These are phyloP conservation scores for Bursaphelenchus okinawaensis DNA, from an alignment of 2,888 invertebrate genomes.

Conservation along the genomic window DNA sequence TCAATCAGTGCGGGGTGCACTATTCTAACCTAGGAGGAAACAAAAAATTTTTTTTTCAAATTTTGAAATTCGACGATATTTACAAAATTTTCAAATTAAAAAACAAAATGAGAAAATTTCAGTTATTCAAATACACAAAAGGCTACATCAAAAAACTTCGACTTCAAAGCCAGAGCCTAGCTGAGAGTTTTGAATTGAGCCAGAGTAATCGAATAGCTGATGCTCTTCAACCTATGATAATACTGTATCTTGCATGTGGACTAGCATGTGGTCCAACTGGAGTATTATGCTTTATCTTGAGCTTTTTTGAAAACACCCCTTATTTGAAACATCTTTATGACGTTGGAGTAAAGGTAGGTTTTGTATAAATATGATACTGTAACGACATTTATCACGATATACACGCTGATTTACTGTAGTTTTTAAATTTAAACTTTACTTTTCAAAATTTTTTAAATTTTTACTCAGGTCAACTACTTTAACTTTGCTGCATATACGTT, in stretches of 20 bases:
- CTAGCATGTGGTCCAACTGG: background rate
- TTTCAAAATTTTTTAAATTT: too few relatives aligned
- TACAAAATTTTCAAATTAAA: too few relatives aligned
- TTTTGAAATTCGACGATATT: too few relatives aligned
- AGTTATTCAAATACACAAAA: background rate
- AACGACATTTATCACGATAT: too few relatives aligned
- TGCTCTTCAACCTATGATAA: background rate
- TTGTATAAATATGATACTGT: too few relatives aligned
- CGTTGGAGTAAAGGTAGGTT: background rate
- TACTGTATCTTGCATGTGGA: background rate
- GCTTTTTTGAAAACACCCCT: background rate
- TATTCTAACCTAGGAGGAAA: too few relatives aligned
- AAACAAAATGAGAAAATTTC: too few relatives aligned
- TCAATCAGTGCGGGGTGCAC: too few relatives aligned
- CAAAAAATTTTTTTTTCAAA: too few relatives aligned
- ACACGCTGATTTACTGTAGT: too few relatives aligned
- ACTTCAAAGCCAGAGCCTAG: background rate
- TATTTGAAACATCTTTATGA: background rate
- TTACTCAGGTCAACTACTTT: background rate
- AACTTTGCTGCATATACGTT: background rate
- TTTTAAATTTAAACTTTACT: too few relatives aligned
- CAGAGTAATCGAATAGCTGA: background rate
- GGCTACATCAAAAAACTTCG: background rate
- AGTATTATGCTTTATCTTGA: background rate
- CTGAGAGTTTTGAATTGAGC: background rate